Percentiles rank a stretch among this genome's conserved stretches.
phyloP scores from a whole-genome alignment of 2,797 vertebrate species.

The Mastacembelus armatus region DNA sequence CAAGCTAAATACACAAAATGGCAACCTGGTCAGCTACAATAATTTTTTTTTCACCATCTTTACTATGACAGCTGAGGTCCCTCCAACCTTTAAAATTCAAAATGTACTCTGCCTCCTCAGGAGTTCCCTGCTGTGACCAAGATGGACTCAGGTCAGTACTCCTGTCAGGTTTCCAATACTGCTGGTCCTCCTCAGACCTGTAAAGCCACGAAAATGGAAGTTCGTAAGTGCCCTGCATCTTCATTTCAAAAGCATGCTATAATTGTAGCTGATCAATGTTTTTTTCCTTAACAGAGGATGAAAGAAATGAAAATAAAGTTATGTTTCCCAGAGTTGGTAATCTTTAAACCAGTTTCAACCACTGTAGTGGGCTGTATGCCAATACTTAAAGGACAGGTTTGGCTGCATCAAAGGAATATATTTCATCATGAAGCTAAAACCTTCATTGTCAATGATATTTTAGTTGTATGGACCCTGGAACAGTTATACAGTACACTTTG shows the following conservation, averaged over 20 bases:
- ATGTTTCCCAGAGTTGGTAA: not conserved
- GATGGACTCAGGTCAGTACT: conserved; percentile 82
- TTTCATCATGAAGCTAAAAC: not conserved
- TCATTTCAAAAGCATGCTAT: not conserved
- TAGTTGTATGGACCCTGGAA: not conserved
- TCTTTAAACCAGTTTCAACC: not conserved
- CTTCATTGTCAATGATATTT: not conserved
- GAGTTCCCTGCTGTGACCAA: conserved; percentile 69
- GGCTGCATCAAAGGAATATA: not conserved
- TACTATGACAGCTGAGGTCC: not conserved
- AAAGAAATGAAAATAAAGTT: not conserved
- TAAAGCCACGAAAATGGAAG: conserved; percentile 75
- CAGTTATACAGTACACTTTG: not conserved
- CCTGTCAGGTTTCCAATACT: conserved; percentile 85
- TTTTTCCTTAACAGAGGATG: not conserved
- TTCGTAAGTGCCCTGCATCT: conserved; percentile 83
- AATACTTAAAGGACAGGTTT: conserved; percentile 6
- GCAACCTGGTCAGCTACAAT: conserved; percentile 85
- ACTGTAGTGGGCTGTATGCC: not conserved
- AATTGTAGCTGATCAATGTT: not conserved
- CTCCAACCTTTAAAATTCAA: not conserved
- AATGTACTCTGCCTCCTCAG: conserved; percentile 67
- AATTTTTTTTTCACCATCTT: not conserved
- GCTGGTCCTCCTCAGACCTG: conserved; percentile 78
- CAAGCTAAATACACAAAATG: conserved; percentile 70